Conservation (phyloP, 2,797 vertebrate species). For the Mionectes olivaceus region DNA sequence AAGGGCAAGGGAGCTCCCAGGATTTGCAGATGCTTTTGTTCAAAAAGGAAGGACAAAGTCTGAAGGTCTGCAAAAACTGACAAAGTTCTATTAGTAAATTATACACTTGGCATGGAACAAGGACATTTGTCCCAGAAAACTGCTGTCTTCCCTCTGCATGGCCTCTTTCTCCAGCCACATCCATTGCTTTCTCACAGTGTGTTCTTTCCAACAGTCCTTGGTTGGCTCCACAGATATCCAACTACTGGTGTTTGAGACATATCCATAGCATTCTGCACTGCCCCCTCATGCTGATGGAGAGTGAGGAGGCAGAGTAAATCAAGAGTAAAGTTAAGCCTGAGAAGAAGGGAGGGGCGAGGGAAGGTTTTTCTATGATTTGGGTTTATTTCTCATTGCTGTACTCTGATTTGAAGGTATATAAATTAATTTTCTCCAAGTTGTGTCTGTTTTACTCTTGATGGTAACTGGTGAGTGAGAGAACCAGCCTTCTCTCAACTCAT, state of each 20-base stretch:
- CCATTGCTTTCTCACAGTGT: accelerated
- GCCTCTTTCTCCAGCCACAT: background rate
- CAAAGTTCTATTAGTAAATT: background rate
- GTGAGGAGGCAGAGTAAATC: background rate
- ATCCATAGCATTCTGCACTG: background rate
- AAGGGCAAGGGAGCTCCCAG: background rate
- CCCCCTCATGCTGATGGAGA: background rate
- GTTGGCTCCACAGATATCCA: background rate
- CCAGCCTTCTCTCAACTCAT: background rate
- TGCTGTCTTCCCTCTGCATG: background rate
- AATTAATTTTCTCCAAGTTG: background rate
- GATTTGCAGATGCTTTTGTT: background rate
- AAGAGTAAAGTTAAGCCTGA: background rate
- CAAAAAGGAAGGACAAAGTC: background rate
- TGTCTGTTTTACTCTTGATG: background rate
- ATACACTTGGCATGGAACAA: background rate
- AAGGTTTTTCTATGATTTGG: background rate
- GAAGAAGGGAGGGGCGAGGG: accelerated
- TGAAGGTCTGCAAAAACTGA: background rate
- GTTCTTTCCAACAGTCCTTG: background rate
- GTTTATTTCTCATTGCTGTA: background rate
- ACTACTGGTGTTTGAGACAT: background rate
- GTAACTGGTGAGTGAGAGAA: background rate
- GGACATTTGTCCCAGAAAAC: background rate
- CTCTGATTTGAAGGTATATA: background rate